Base-by-base conservation (phyloP, 92 coral and sea anemone genomes). In the Montipora capitata region DNA sequence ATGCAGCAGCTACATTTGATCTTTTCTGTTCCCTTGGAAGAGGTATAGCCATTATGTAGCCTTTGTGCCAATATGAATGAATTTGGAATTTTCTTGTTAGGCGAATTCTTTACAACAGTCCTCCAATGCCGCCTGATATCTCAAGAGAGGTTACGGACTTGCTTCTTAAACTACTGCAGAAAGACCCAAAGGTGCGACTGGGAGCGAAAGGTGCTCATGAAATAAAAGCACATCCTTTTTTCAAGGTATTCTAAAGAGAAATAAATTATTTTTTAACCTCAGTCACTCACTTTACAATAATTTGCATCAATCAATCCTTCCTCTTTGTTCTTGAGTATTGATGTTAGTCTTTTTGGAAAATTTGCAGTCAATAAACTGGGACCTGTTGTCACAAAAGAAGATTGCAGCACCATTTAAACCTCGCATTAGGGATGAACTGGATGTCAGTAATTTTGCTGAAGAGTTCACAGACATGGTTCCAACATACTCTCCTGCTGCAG, bases 381-480 rank as follows among this genome's bases (percentile, higher is more conserved):
- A 88, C 10, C 89, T 88, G 49, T 87, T 97, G 20, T 87, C 93
- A 58, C 89, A 93, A 38, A 94, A 92, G 92, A 96, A 82, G 84
- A 68, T 95, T 17, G 94, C 90, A 40, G 98, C 95, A 27, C 99
- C 99, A 11, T 97, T 95, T 74, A 92, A 92, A 61, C 99, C 99
- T 18, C 93, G 94, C 68, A 97, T 97, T 14, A 80, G 89, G 27
- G 94, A 90, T 68, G 99, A 97, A 79, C 71, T 94, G 86, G 99
- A 97, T 80, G 98, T 96, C 27, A 97, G 99, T 80, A 97, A 97
- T 73, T 97, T 97, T 79, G 95, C 99, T 4, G 96, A 94, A 68
- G 99, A 97, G 90, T 97, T 97, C 85, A 97, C 99, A 52, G 99
- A 94, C 52, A 87, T 97, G 93, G 93, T 92, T 5, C 99, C 99